phyloP scores from a whole-genome alignment of 2,797 vertebrate genomes.

The Fundulus diaphanus region DNA sequence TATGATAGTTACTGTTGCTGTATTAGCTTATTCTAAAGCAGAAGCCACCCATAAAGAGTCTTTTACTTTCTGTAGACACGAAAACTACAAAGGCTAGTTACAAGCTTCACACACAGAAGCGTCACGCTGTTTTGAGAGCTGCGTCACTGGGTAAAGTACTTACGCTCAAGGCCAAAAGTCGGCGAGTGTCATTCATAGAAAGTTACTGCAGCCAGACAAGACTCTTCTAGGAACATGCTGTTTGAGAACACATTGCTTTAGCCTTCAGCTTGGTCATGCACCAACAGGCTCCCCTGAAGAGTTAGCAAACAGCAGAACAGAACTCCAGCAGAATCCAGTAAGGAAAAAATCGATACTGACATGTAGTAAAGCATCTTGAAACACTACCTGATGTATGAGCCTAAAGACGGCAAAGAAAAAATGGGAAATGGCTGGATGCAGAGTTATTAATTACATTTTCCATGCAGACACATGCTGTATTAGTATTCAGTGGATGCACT shows the following conservation, averaged over 20 bases:
- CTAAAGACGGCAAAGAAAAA: not conserved
- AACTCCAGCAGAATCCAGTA: conserved; percentile 48
- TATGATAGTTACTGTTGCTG: conserved; percentile 14
- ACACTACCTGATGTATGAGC: not conserved
- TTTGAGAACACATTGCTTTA: conserved; percentile 66
- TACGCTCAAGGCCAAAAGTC: conserved; percentile 50
- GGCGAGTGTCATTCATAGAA: conserved; percentile 47
- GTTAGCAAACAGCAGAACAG: conserved; percentile 59
- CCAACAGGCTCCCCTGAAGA: conserved; percentile 56
- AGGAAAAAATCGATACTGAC: conserved; percentile 25
- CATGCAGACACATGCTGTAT: conserved; percentile 43
- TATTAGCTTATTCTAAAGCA: not conserved
- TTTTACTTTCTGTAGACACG: not conserved
- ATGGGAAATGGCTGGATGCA: conserved; percentile 11
- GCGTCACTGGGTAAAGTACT: conserved; percentile 57
- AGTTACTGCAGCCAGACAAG: conserved; percentile 45
- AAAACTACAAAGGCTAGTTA: not conserved
- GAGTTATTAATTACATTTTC: conserved; percentile 30
- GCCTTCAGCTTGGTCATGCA: conserved; percentile 71
- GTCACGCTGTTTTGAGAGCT: conserved; percentile 19
- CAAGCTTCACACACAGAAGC: conserved; percentile 44
- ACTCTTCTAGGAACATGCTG: conserved; percentile 69
- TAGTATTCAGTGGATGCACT: not conserved
- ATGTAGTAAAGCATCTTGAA: conserved; percentile 26
- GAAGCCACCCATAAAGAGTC: not conserved